These are phyloP conservation scores for Clusia tigrina DNA, from an alignment of 2,888 invertebrate genomes.

Conservation along the genomic window DNA sequence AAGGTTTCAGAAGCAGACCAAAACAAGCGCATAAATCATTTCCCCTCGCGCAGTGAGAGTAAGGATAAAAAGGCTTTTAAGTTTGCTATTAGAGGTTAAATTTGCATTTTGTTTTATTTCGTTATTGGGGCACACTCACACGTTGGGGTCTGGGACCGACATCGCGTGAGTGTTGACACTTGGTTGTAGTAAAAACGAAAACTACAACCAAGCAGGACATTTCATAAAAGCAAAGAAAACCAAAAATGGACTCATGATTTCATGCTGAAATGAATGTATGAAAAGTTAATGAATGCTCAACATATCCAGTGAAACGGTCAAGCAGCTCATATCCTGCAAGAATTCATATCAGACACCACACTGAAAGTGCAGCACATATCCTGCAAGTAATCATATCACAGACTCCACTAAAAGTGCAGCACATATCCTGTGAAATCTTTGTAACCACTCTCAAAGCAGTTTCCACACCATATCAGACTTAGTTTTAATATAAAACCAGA, in stretches of 20 bases:
- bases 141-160: no score
- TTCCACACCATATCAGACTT: no score
- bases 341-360: neutral
- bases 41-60: neutral
- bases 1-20: neutral
- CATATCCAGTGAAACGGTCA: neutral
- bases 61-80: neutral
- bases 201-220: no score
- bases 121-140: neutral
- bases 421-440: no score
- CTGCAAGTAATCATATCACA: no score
- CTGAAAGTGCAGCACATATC: neutral
- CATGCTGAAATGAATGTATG: no score
- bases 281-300: neutral
- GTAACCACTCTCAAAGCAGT: no score
- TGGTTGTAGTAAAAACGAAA: no score
- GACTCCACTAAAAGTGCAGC: neutral
- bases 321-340: no score
- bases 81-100: neutral
- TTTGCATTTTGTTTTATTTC: constrained; percentile 3
- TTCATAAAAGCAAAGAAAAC: neutral
- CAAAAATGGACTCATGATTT: neutral
- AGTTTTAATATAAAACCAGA: no score
- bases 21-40: constrained; percentile 18
- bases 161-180: neutral